Evolutionary conservation across 2,888 invertebrate species (phyloP).

Genomic region (Dexiosoma caninum): DNA sequence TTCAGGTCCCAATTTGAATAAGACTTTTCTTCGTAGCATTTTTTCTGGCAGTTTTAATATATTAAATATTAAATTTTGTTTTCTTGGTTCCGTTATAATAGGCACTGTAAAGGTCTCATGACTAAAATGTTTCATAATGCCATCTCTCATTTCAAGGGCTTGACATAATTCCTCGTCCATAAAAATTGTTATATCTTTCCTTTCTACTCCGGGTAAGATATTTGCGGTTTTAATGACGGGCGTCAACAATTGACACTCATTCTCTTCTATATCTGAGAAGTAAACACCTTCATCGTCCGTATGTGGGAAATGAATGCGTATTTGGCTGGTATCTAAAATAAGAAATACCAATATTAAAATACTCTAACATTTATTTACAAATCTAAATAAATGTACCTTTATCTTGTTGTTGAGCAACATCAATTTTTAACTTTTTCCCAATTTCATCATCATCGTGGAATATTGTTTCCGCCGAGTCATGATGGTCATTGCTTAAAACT

Average conservation of each 20-base stretch:
- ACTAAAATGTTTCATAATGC: constrained; percentile 54
- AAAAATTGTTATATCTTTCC: constrained; percentile 69
- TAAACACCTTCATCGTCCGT: constrained; percentile 75
- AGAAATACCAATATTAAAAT: neutral
- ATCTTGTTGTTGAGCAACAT: neutral
- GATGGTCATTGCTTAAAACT: neutral
- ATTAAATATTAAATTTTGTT: constrained; percentile 63
- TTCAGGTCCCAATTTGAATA: constrained; percentile 69
- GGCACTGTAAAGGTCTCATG: constrained; percentile 60
- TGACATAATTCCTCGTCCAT: constrained; percentile 68
- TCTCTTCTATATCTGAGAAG: constrained; percentile 74
- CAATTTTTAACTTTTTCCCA: neutral
- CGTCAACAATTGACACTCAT: constrained; percentile 69
- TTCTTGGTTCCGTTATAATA: constrained; percentile 25
- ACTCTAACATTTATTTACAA: neutral
- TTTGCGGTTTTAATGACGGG: constrained; percentile 70
- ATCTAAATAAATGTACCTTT: neutral
- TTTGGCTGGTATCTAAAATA: constrained; percentile 42
- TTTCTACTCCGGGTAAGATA: constrained; percentile 68
- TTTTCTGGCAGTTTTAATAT: constrained; percentile 68
- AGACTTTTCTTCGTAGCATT: constrained; percentile 60
- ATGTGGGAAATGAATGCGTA: constrained; percentile 65
- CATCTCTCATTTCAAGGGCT: constrained; percentile 59
- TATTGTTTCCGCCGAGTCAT: neutral
- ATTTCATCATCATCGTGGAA: neutral